Evolutionary conservation across 2,113 vertebrate genomes (phyloP), one percentile per base, ranked within the genome.

Genomic region (Pycnonotus jocosus): DNA sequence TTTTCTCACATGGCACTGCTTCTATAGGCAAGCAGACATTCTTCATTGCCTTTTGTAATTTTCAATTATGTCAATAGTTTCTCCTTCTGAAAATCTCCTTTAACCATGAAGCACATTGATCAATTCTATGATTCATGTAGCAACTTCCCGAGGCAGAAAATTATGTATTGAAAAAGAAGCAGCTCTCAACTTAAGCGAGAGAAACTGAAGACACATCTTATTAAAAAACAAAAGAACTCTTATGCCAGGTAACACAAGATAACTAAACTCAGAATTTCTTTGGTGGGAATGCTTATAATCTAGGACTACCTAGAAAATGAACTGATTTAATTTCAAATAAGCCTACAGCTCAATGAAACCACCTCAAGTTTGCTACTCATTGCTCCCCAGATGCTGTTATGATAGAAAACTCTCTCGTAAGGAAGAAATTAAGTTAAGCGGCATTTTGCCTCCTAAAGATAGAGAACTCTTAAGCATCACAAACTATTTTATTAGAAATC

Each of bases 121-220:
- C 91, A 97, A 94, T 95, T 94, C 72, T 58, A 24, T 90, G 94
- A 92, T 96, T 95, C n/a, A 37, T 78, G 81, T 35, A 93, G 81
- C 3, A 0, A 58, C 57, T 97, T 61, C 85, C 77, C 17, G 44
- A 92, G 90, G 96, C 78, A 97, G 85, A 96, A 96, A 96, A 95
- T 72, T 48, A 95, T 78, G 23, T 64, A 96, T 61, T 98, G 93
- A 97, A 98, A 96, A 68, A 96, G 95, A 95, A 95, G 60, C 40
- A 90, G 80, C 92, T 97, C 96, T 94, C 88, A 95, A 96, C 78
- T 91, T 95, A 92, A 95, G 77, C 66, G 97, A 87, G 93, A 96
- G 62, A 97, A 97, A 96, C 72, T 35, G 37, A 97, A 97, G 95
- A 85, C 40, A 91, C 6, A 84, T 61, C 47, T 95, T 89, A 37